phyloP scores from a whole-genome alignment of 2,888 invertebrate species.

The Augochlorella aurata region DNA sequence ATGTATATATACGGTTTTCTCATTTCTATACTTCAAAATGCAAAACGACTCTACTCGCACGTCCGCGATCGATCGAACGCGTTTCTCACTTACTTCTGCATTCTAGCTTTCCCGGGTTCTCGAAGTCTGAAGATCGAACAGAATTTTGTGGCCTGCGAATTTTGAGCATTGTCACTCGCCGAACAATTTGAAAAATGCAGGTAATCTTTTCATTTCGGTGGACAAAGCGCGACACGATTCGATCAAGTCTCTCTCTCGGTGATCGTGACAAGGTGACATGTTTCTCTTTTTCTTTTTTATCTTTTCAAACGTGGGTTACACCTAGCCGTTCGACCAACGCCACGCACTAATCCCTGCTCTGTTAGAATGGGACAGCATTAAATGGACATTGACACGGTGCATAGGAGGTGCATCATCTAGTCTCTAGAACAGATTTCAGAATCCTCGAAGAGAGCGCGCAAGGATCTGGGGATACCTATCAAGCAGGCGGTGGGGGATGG shows the following conservation, averaged over 20 bases:
- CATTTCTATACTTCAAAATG: slow-evolving; percentile 23
- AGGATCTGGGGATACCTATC: slow-evolving; percentile 60
- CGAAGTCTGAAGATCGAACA: neutral
- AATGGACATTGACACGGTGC: slow-evolving; percentile 81
- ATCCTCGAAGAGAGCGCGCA: slow-evolving; percentile 56
- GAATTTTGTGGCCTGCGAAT: neutral
- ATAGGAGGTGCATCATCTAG: slow-evolving; percentile 73
- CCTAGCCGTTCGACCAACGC: slow-evolving; percentile 76
- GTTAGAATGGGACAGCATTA: slow-evolving; percentile 79
- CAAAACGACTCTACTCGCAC: slow-evolving; percentile 54
- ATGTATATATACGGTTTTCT: slow-evolving; percentile 18
- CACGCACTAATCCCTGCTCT: slow-evolving; percentile 73
- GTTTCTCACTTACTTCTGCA: slow-evolving; percentile 20
- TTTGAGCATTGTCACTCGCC: slow-evolving; percentile 58
- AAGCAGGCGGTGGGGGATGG: slow-evolving; percentile 70
- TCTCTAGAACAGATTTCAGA: slow-evolving; percentile 52
- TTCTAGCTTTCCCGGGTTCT: neutral
- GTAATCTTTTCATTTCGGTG: slow-evolving; percentile 41
- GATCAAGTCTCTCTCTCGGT: slow-evolving; percentile 40
- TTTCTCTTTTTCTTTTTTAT: slow-evolving; percentile 3
- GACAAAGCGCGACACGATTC: slow-evolving; percentile 64
- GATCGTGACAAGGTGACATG: slow-evolving; percentile 48
- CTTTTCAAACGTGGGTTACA: slow-evolving; percentile 47
- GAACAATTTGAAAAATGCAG: slow-evolving; percentile 51
- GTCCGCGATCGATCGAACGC: slow-evolving; percentile 72